Evolutionary conservation across 2,113 vertebrate genomes (phyloP).

Genomic region (Stegastes partitus): DNA sequence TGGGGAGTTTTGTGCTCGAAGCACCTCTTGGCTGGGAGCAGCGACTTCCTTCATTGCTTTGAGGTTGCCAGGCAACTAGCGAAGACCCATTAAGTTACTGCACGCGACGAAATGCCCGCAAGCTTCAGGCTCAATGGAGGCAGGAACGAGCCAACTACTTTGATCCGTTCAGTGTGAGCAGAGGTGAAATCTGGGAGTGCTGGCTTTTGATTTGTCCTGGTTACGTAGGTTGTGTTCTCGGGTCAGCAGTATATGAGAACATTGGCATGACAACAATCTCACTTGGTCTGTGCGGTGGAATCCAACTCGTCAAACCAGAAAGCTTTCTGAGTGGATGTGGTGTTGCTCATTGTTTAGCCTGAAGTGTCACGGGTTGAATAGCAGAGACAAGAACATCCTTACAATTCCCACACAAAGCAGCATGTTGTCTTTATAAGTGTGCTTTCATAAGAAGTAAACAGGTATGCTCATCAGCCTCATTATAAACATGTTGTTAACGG

Average conservation of each 20-base stretch:
- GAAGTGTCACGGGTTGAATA: background rate
- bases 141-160: background rate
- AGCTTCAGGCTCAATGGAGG: background rate
- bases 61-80: conserved; percentile 4
- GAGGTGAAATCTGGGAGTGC: background rate
- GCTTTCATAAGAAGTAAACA: too few species aligned
- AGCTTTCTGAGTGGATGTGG: too few species aligned
- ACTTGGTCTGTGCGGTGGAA: background rate
- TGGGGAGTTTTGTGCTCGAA: background rate
- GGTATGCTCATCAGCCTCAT: too few species aligned
- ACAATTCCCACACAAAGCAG: too few species aligned
- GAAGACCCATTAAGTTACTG: background rate
- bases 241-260: background rate
- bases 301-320: conserved; percentile 23
- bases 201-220: background rate
- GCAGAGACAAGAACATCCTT: background rate
- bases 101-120: background rate
- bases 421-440: too few species aligned
- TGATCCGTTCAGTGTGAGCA: background rate
- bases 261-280: background rate
- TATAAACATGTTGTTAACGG: too few species aligned
- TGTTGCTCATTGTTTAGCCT: background rate
- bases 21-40: background rate
- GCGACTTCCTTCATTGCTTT: background rate
- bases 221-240: background rate